Base-by-base conservation (phyloP, 2,113 vertebrate genomes). In the Galbula dea region DNA sequence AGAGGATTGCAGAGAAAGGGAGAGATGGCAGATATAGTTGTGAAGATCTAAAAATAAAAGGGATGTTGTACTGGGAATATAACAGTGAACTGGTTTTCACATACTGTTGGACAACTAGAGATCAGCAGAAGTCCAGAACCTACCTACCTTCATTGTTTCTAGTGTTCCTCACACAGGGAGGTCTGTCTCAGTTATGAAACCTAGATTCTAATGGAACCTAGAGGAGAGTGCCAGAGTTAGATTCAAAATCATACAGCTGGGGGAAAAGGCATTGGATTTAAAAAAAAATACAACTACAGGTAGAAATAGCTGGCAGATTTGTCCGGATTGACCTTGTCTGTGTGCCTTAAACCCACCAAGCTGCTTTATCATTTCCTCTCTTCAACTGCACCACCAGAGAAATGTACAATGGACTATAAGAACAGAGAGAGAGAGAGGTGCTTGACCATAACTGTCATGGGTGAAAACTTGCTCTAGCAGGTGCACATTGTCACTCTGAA, bases 341-440 rank as follows among this genome's bases (percentile, higher is more conserved):
- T 29, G n/a, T 41, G 18, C 7, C 21, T 12, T 10, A 10, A 37
- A 16, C 29, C 10, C 14, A 68, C 14, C 41, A 22, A 48, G 34
- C 11, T 3, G 1, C 22, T n/a, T 34, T 58, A 10, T 39, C 41
- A 11, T 7, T 34, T 6, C 12, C 24, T 3, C 10, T 29, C 6
- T 30, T 49, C 18, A 61, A 9, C 36, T 51, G 36, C n/a, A n/a
- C n/a, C n/a, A n/a, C n/a, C n/a, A n/a, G n/a, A n/a, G n/a, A n/a
- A n/a, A n/a, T n/a, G n/a, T n/a, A n/a, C n/a, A n/a, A n/a, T n/a
- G n/a, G n/a, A n/a, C n/a, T n/a, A n/a, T n/a, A n/a, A n/a, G n/a
- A n/a, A n/a, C n/a, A n/a, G n/a, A n/a, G n/a, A n/a, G n/a, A n/a
- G n/a, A n/a, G 19, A 29, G 15, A 41, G 15, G 45, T 24, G n/a